Percentiles rank a stretch among this genome's conserved stretches.
phyloP scores from a whole-genome alignment of 2,113 vertebrate species.

The Tricholaema leucomelas region DNA sequence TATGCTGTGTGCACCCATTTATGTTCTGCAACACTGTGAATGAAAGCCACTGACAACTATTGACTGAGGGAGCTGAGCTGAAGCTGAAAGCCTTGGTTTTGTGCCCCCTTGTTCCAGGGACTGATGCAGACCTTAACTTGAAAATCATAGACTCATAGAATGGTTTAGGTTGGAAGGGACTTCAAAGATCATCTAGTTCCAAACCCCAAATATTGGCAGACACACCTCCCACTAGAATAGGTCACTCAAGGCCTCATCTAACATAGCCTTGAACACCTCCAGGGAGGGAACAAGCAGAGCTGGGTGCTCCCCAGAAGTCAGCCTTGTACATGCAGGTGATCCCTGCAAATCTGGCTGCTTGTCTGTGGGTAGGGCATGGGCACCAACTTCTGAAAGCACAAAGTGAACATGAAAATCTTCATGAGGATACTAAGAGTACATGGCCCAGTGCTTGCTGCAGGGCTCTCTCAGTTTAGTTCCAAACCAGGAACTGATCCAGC shows the following conservation, averaged over 20 bases:
- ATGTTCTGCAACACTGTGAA: neutral
- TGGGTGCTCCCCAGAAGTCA: neutral
- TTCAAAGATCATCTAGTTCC: too few species aligned
- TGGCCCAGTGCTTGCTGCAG: neutral
- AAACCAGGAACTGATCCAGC: neutral
- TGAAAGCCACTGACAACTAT: neutral
- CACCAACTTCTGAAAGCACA: neutral
- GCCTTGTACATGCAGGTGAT: neutral
- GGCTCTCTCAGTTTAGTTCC: neutral
- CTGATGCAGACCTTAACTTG: neutral
- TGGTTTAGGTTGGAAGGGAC: too few species aligned
- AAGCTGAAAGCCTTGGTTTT: neutral
- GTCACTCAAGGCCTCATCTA: too few species aligned
- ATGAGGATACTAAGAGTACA: neutral
- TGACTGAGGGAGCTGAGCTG: neutral
- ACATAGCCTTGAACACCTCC: too few species aligned
- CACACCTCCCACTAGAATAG: too few species aligned
- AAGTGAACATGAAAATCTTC: neutral
- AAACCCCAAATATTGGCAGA: too few species aligned
- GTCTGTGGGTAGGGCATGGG: neutral
- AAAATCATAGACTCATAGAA: neutral
- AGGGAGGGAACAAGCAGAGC: too few species aligned
- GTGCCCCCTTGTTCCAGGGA: neutral
- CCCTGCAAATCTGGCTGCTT: neutral
- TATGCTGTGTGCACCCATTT: neutral